These are phyloP conservation scores for Trematocara marginatum DNA, from an alignment of 2,113 vertebrate genomes.

Conservation along the genomic window DNA sequence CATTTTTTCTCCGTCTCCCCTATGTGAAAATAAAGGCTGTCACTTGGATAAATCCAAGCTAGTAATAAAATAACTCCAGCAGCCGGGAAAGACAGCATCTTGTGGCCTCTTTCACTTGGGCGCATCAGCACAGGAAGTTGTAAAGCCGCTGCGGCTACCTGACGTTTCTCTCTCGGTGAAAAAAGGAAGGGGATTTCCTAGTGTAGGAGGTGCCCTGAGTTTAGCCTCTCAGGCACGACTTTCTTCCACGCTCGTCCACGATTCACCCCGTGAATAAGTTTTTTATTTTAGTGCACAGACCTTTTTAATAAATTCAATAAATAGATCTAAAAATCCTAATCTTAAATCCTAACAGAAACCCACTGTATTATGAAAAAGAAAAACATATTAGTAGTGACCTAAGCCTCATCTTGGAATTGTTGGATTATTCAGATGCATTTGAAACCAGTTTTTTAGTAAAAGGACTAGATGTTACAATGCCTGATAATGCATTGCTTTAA, in stretches of 20 bases:
- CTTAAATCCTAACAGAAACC: not conserved
- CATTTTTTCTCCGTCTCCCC: slow-evolving; percentile 92
- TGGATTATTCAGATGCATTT: not conserved
- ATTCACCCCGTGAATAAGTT: not conserved
- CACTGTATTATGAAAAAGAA: not conserved
- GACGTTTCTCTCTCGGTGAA: slow-evolving; percentile 50
- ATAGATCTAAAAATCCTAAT: not conserved
- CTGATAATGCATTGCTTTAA: not conserved
- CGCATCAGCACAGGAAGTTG: not conserved
- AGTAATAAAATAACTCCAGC: slow-evolving; percentile 10
- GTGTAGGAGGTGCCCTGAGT: accelerated
- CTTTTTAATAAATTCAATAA: not conserved
- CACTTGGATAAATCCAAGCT: slow-evolving; percentile 45
- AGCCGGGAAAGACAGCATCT: slow-evolving; percentile 31
- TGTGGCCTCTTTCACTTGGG: not conserved
- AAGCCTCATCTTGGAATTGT: not conserved
- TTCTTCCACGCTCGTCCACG: not conserved
- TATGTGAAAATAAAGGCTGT: slow-evolving; percentile 86
- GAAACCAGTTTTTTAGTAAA: not conserved
- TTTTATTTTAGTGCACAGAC: not conserved
- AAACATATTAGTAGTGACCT: not conserved
- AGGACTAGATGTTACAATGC: not conserved
- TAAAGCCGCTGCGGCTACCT: not conserved
- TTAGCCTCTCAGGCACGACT: not conserved
- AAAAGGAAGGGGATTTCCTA: slow-evolving; percentile 64